These are phyloP conservation scores for Chelonus formosanus DNA, from an alignment of 2,888 invertebrate genomes.

Conservation along the genomic window DNA sequence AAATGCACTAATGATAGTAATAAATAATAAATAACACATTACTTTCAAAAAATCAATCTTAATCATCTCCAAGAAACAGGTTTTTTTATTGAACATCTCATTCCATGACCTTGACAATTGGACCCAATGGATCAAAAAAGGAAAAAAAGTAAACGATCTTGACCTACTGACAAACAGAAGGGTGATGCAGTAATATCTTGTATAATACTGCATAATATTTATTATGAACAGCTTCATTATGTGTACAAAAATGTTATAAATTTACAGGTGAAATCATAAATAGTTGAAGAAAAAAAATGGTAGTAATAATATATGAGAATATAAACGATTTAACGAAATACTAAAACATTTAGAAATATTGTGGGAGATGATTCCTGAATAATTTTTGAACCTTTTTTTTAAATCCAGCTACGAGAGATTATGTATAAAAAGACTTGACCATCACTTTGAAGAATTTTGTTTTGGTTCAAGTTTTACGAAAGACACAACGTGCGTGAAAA, in stretches of 20 bases:
- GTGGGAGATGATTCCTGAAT: neutral
- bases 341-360: neutral
- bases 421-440: slow-evolving; percentile 14
- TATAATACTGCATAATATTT: neutral
- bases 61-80: neutral
- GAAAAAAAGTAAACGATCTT: neutral
- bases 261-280: too few relatives aligned
- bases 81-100: neutral
- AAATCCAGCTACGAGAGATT: neutral
- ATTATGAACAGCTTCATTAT: neutral
- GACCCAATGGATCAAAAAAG: neutral
- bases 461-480: slow-evolving; percentile 2
- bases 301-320: neutral
- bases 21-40: too few relatives aligned
- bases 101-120: neutral
- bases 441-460: slow-evolving; percentile 3
- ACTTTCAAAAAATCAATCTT: neutral
- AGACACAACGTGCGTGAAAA: neutral
- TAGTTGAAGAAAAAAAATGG: neutral
- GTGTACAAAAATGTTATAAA: neutral
- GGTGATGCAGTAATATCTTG: too few relatives aligned
- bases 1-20: too few relatives aligned
- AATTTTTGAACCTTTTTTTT: neutral
- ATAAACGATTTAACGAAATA: neutral
- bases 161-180: neutral